Base-by-base conservation (phyloP, 2,888 invertebrate species). In the Drosophila phalerata region DNA sequence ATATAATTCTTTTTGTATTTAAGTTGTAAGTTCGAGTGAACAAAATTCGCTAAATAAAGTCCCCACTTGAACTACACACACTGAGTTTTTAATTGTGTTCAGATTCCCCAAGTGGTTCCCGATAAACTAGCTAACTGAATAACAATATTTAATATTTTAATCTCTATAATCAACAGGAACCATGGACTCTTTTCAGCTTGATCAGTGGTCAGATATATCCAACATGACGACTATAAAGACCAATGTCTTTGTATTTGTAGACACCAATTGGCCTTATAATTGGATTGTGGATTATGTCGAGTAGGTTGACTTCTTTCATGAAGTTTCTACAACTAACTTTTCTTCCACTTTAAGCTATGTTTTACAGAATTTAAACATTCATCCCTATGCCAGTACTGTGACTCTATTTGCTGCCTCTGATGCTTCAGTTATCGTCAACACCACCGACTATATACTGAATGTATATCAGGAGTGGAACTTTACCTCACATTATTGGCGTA, bases 191-290 rank as follows among this genome's bases (percentile, higher is more conserved):
- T 84, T 85, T 52, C 67, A 73, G 22, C 22, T 17, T 9, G 64
- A 67, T 3, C 53, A 48, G 2, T 34, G 51, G 25, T 57, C 72
- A 42, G 89, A 93, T 65, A 62, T 86, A 15, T 88, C 85, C 5
- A 86, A 87, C 10, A 77, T 82, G 43, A 90, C 91, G 52, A 89
- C 91, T 15, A 76, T 93, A 9, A 93, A 93, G 48, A 94, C 95
- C 0, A 95, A 96, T 85, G 91, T 97, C 1, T 94, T 94, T 71
- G 94, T 97, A 30, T 95, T 95, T 53, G 79, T 97, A 30, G 97
- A 97, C 88, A 93, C 94, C 0, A 92, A 93, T 6, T 96, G 96
- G 96, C 93, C 93, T 5, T 96, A 94, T 82, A 87, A 93, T 13
- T 91, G 93, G 1, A 93, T 96, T 11, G 94, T 94, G 70, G 94